Conservation (phyloP, 2,888 invertebrate genomes). For the Drosophila eohydei region DNA sequence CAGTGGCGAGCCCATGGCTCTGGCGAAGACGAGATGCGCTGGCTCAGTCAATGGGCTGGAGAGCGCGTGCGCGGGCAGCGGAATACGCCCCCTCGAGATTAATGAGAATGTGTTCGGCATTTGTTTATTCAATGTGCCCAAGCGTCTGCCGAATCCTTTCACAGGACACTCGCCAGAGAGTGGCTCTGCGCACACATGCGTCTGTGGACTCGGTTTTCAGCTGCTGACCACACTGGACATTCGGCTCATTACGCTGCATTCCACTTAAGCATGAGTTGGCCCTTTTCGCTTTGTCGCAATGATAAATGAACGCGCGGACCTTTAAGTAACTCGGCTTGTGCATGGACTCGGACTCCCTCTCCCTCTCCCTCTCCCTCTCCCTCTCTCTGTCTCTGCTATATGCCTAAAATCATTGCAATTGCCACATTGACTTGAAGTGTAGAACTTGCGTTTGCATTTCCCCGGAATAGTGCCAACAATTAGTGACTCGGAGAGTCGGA, state of each 20-base stretch:
- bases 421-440: conserved; percentile 4
- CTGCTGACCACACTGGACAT: conserved; percentile 72
- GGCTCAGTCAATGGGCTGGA: conserved; percentile 30
- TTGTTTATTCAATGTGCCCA: conserved; percentile 64
- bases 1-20: conserved; percentile 8
- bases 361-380: neutral
- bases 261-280: conserved; percentile 74
- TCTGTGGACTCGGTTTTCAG: conserved; percentile 52
- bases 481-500: conserved; percentile 38
- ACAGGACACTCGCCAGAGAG: conserved; percentile 14
- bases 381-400: neutral
- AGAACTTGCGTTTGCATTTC: conserved; percentile 15
- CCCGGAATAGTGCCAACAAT: conserved; percentile 43
- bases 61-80: conserved; percentile 57
- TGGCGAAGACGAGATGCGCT: no score
- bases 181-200: conserved; percentile 15
- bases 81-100: conserved; percentile 81
- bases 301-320: conserved; percentile 35
- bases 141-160: conserved; percentile 64
- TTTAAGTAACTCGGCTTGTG: conserved; percentile 15
- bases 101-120: conserved; percentile 67
- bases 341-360: neutral
- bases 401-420: conserved; percentile 25
- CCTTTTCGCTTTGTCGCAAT: conserved; percentile 44
- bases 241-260: conserved; percentile 66